A percentile compares a stretch with the other conserved stretches of the same genome.
phyloP scores from a whole-genome alignment of 2,888 invertebrate genomes.

The Hofmannophila pseudospretella region DNA sequence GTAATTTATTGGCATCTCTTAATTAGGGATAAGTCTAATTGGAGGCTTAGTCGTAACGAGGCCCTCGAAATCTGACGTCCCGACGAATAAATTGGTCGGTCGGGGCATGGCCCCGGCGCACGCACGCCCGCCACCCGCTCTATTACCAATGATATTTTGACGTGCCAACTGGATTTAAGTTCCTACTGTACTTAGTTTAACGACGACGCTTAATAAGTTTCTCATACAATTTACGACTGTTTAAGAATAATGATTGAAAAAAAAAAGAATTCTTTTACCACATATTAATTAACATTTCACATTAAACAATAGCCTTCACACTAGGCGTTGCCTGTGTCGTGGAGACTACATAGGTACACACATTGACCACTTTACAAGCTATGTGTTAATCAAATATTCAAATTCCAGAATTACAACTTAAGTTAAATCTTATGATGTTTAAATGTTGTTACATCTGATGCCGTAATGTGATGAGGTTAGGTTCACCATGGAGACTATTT shows the following conservation, averaged over 20 bases:
- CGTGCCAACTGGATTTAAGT: conserved; percentile 52
- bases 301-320: no score
- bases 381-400: no score
- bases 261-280: no score
- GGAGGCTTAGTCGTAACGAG: conserved; percentile 79
- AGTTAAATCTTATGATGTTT: no score
- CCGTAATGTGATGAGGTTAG: not conserved
- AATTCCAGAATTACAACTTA: no score
- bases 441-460: no score
- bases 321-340: no score
- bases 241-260: conserved; percentile 3
- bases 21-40: conserved; percentile 80
- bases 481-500: conserved; percentile 4
- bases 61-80: conserved; percentile 78
- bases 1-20: conserved; percentile 80
- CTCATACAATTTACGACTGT: conserved; percentile 4
- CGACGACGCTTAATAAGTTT: conserved; percentile 46
- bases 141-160: conserved; percentile 62
- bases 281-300: no score
- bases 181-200: conserved; percentile 30
- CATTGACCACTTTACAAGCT: no score
- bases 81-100: conserved; percentile 73
- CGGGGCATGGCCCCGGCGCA: conserved; percentile 37
- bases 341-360: no score
- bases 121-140: conserved; percentile 38